phyloP scores from a whole-genome alignment of 2,888 invertebrate species.

The Diarsia rubi region DNA sequence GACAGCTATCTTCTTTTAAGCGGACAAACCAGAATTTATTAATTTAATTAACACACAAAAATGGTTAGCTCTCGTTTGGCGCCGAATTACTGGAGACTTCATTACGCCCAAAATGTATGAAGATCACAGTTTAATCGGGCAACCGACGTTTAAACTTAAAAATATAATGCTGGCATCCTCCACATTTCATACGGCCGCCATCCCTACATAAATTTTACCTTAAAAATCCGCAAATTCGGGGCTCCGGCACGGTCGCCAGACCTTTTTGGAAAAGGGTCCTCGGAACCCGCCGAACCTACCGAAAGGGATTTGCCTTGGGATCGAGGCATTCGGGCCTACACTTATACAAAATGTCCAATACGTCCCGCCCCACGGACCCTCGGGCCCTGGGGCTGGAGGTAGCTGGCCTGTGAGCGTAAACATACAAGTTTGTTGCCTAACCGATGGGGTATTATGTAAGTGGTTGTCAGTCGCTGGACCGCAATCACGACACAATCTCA shows the following conservation, averaged over 20 bases:
- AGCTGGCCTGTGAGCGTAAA: conserved; percentile 84
- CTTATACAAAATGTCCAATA: conserved; percentile 91
- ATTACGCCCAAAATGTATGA: conserved; percentile 52
- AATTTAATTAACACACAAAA: conserved; percentile 55
- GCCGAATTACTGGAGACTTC: conserved; percentile 47
- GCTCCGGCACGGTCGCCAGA: conserved; percentile 86
- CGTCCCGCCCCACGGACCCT: conserved; percentile 81
- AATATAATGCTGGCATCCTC: conserved; percentile 67
- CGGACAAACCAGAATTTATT: conserved; percentile 43
- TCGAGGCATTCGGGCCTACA: conserved; percentile 86
- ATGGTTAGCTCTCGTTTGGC: conserved; percentile 33
- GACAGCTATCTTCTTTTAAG: conserved; percentile 12
- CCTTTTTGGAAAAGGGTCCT: conserved; percentile 87
- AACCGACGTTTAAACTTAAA: conserved; percentile 64
- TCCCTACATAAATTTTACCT: conserved; percentile 90
- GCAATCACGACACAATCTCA: conserved; percentile 58
- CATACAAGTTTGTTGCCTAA: conserved; percentile 87
- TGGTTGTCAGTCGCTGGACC: conserved; percentile 59
- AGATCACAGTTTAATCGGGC: conserved; percentile 57
- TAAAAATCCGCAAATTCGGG: conserved; percentile 91
- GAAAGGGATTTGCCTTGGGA: conserved; percentile 90
- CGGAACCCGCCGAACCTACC: conserved; percentile 70
- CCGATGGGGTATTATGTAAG: conserved; percentile 78
- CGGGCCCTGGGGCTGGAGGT: conserved; percentile 78
- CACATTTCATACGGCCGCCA: conserved; percentile 72